Base-by-base conservation (phyloP, 2,797 vertebrate species). In the Protosalanx chinensis region DNA sequence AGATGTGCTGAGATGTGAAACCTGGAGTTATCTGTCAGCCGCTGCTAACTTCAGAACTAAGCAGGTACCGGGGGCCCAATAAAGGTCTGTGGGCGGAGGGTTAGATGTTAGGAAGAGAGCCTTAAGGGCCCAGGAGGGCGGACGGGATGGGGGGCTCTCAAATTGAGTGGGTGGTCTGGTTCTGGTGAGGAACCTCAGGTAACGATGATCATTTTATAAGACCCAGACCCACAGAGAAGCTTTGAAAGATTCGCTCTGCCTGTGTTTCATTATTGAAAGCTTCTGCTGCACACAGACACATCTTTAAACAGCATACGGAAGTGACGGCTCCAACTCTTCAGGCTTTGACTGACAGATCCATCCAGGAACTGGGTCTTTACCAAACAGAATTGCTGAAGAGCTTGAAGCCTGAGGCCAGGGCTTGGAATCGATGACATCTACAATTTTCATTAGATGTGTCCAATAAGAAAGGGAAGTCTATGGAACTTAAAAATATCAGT, bases 211-310 rank as follows among this genome's bases (percentile, higher is more conserved):
- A 18, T 12, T 70, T 67, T 76, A 62, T 78, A 64, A 59, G 67
- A 72, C 70, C 72, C 70, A 69, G 67, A 72, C 69, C 72, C 74
- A 74, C 63, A 71, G 69, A 83, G 81, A 64, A 76, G 63, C 79
- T 87, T 81, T 86, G 77, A 87, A 87, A 81, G 85, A 68, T 77
- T 65, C 62, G 70, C 69, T 62, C 72, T 75, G 70, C 49, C 78
- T 77, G 75, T 85, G 82, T 88, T 90, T 87, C 80, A 91, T 91
- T 90, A 92, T 89, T 89, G 74, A 91, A 83, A 60, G 59, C 0
- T 41, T 76, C 71, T 79, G 58, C 79, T 80, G 64, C 75, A 76
- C 23, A 69, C 75, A 62, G 84, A 16, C 51, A 56, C 18, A 56
- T 16, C 73, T 76, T 72, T 70, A 87, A 83, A 88, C 72, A 70